Evolutionary conservation across 2,113 vertebrate species (phyloP).

Genomic region (Vanacampus margaritifer): DNA sequence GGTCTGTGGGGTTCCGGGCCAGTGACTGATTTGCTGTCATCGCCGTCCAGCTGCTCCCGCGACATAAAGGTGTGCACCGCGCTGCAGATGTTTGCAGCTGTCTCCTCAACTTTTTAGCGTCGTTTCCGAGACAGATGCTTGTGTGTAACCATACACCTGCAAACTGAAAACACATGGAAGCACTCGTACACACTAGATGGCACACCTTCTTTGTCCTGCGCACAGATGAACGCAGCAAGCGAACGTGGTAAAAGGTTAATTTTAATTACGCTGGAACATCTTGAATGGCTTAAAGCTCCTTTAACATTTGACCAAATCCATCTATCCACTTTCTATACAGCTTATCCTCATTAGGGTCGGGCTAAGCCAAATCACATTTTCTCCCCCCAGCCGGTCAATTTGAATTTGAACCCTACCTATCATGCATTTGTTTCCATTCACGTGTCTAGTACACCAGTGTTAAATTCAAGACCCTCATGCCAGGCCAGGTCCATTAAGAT

Average conservation of each 20-base stretch:
- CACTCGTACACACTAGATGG: neutral
- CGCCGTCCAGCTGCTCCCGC: conserved; percentile 50
- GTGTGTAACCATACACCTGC: conserved; percentile 7
- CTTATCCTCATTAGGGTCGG: neutral
- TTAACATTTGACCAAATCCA: neutral
- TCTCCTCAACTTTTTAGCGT: conserved; percentile 1
- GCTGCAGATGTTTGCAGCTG: conserved; percentile 31
- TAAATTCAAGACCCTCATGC: too few relatives aligned
- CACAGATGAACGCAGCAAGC: conserved; percentile 4
- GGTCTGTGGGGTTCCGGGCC: conserved; percentile 31
- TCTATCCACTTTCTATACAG: neutral
- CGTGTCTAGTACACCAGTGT: too few relatives aligned
- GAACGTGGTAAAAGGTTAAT: neutral
- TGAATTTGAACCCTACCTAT: too few relatives aligned
- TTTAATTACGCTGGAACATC: neutral
- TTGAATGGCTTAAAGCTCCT: neutral
- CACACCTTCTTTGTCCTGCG: neutral
- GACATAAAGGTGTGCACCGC: conserved; percentile 12
- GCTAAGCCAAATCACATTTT: too few relatives aligned
- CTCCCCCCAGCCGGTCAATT: too few relatives aligned
- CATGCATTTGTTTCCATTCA: too few relatives aligned
- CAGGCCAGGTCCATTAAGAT: too few relatives aligned
- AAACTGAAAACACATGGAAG: conserved; percentile 5
- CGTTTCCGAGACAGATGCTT: neutral
- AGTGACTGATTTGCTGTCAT: conserved; percentile 37